Percentiles rank a stretch among this genome's conserved stretches.
Conservation (phyloP, 2,797 vertebrate species). For the Dicrostonyx torquatus region DNA sequence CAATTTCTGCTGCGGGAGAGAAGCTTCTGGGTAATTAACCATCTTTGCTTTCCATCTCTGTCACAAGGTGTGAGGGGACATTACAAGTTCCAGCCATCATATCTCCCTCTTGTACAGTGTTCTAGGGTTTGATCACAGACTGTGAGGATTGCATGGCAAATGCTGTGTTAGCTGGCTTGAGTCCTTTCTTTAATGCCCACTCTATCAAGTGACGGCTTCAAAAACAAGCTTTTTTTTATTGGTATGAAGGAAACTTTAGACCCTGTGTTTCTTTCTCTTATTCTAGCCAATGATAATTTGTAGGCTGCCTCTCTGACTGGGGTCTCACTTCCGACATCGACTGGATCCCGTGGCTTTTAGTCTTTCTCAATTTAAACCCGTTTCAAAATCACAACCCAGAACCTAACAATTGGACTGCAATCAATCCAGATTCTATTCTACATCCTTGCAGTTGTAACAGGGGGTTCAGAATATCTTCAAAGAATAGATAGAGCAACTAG, state of each 20-base stretch:
- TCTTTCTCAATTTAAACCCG: neutral
- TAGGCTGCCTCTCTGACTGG: neutral
- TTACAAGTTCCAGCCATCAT: neutral
- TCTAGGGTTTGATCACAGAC: neutral
- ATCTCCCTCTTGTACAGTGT: neutral
- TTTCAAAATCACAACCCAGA: constrained; percentile 2
- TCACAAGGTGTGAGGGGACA: neutral
- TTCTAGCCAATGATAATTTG: neutral
- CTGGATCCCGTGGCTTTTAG: neutral
- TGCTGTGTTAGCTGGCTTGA: neutral
- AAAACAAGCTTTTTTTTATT: neutral
- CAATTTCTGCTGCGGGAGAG: neutral
- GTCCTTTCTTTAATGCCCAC: neutral
- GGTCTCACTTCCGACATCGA: neutral
- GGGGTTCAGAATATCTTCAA: neutral
- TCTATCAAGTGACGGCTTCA: neutral
- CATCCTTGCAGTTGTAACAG: neutral
- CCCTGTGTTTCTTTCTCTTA: neutral
- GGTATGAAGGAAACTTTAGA: neutral
- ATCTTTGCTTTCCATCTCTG: neutral
- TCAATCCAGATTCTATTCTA: neutral
- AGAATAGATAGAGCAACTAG: neutral
- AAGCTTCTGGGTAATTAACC: neutral
- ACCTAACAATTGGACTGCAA: neutral
- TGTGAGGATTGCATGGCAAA: neutral